Conservation (phyloP, 1,140 invertebrate genomes). For the Laodelphax striatellus region DNA sequence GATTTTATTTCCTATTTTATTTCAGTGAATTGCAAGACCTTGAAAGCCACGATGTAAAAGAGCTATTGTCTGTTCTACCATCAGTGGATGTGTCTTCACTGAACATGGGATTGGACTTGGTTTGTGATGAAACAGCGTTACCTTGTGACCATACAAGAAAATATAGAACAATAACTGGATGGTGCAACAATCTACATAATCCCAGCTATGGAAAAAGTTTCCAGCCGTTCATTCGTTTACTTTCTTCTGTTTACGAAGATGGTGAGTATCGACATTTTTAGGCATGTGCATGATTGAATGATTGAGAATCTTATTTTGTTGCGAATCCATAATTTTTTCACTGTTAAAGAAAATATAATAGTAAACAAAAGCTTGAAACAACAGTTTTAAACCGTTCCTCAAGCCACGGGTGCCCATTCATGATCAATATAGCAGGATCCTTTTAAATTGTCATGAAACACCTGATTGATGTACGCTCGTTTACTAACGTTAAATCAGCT, state of each 20-base stretch:
- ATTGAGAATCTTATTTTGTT: too few relatives aligned
- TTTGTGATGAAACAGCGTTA: conserved; percentile 27
- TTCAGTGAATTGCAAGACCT: conserved; percentile 32
- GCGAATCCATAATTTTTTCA: too few relatives aligned
- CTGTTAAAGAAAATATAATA: too few relatives aligned
- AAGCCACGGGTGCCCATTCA: too few relatives aligned
- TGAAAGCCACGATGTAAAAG: conserved; percentile 28
- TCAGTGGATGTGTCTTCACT: conserved; percentile 32
- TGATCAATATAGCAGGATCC: too few relatives aligned
- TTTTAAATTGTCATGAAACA: too few relatives aligned
- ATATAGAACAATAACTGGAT: conserved; percentile 72
- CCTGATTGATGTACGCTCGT: too few relatives aligned
- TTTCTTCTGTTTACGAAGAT: conserved; percentile 81
- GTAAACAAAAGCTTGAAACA: too few relatives aligned
- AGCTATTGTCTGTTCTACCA: conserved; percentile 34
- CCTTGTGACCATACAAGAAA: conserved; percentile 68
- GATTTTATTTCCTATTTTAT: background rate
- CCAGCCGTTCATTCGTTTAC: conserved; percentile 70
- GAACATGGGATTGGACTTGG: conserved; percentile 26
- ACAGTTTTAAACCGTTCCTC: too few relatives aligned
- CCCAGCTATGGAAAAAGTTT: conserved; percentile 74
- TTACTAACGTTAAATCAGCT: too few relatives aligned
- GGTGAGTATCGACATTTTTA: too few relatives aligned
- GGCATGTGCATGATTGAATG: too few relatives aligned
- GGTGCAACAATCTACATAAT: conserved; percentile 84